Evolutionary conservation across 1,140 invertebrate genomes (phyloP), one percentile per base, ranked within the genome.

Genomic region (Gonatopus flavifemur): DNA sequence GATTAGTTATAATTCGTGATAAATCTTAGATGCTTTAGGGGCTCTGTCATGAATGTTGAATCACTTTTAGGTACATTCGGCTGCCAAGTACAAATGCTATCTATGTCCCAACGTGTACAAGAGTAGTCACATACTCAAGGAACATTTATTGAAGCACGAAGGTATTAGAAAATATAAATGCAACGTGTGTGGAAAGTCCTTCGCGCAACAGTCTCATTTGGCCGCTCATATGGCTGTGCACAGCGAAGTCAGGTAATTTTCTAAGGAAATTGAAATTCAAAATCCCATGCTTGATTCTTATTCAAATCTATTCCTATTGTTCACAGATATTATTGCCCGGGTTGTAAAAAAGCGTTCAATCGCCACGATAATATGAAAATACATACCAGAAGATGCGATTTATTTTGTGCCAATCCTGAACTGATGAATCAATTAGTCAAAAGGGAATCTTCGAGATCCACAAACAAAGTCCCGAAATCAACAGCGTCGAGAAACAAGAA

Each of bases 131-230:
- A 69, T 69, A 13, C 25, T 72, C 2, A 69, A 69, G 39, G 68
- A 72, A 25, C 70, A 72, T 46, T 35, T 72, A 19, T 35, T 72
- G 3, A 72, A 72, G 22, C 70, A 72, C 22, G 46, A 69, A 20
- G 70, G 70, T 13, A 68, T 72, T 5, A 56, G 68, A 46, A 69
- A 69, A 30, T 70, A 70, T 22, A 68, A 66, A 38, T 72, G 70
- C 19, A 43, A 52, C 10, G 37, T 49, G 3, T 70, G 68, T 21
- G 33, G 42, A 2, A 70, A 69, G 41, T 33, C 55, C 7, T 72
- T 70, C 48, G 67, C 55, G 8, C 70, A 70, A 36, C 57, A 66
- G n/a, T 68, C 65, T 28, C 68, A 72, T 55, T 41, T 72, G 6
- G 62, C 64, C 39, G 65, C 70, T 25, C 68, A 70, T n/a, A 69